These are phyloP conservation scores for Ictalurus punctatus DNA, from an alignment of 2,113 vertebrate genomes.

Conservation along the genomic window DNA sequence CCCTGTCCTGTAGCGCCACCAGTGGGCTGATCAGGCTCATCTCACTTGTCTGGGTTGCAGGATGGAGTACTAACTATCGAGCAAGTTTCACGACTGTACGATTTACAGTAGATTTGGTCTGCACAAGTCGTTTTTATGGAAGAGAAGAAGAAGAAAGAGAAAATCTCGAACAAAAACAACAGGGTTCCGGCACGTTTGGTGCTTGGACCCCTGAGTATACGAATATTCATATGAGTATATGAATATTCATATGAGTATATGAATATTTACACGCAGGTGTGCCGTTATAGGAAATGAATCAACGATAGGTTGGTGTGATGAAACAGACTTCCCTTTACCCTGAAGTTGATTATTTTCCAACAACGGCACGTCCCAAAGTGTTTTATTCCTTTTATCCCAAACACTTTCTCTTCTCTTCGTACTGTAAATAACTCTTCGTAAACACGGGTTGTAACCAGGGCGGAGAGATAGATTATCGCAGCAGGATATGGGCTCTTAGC, in stretches of 20 bases:
- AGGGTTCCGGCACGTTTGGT: not conserved
- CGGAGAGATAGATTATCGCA: not conserved
- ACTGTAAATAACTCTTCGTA: not conserved
- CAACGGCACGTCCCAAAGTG: not conserved
- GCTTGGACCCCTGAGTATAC: no score
- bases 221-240: no score
- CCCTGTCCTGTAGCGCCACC: no score
- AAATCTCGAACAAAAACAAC: not conserved
- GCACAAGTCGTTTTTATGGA: not conserved
- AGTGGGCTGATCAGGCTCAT: not conserved
- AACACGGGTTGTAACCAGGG: no score
- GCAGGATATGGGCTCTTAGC: constrained; percentile 13
- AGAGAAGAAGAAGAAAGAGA: not conserved
- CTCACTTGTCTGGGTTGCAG: not conserved
- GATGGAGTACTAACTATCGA: not conserved
- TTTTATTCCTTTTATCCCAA: not conserved
- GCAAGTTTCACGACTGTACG: not conserved
- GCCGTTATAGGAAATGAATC: not conserved
- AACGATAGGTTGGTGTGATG: not conserved
- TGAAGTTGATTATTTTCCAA: no score
- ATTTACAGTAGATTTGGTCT: not conserved
- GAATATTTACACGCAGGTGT: not conserved
- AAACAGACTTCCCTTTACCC: not conserved
- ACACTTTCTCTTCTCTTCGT: not conserved
- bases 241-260: no score